Evolutionary conservation across 2,797 vertebrate genomes (phyloP), one percentile per base, ranked within the genome.

Genomic region (Urosaurus nigricauda): DNA sequence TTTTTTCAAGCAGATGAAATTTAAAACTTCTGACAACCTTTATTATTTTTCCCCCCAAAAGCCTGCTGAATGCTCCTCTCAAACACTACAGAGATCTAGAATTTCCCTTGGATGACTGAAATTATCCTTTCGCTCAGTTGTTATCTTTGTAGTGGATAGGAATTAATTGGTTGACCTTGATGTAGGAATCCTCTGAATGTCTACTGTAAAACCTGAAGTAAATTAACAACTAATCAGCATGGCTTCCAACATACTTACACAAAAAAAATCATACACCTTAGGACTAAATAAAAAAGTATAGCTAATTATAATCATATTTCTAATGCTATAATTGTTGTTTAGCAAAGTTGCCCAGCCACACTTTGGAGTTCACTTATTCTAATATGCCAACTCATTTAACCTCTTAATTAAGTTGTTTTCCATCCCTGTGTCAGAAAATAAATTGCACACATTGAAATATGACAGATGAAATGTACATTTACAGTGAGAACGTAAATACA

Each of bases 371-470:
- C 53, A 63, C 29, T 32, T 37, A 4, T 75, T 89, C 81, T 37
- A 80, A 73, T 89, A 82, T 24, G 12, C 58, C 58, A 89, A 37
- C 58, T 5, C 79, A 75, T 73, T 82, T 87, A 87, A 87, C 70
- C 78, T 37, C n/a, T 73, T 89, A 88, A 89, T 89, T 85, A 85
- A 89, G 40, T 80, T 80, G 53, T 53, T 89, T 89, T 85, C 77
- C 24, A 63, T 73, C 32, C 75, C 73, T 79, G 32, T 88, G 35
- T 79, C 21, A 40, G 82, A 70, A 88, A 79, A 84, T 84, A 80
- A 83, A 78, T 84, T 84, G 35, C 47, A 40, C 29, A n/a, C 58
- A 29, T 74, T 40, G 58, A 88, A 84, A 78, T 63, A 80, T 80
- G 68, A 75, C 56, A 81, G n/a, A 37, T 56, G 32, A 53, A 75